Percentiles rank a stretch among this genome's conserved stretches.
Evolutionary conservation across 2,113 vertebrate species (phyloP).

Genomic region (Thunnus maccoyii): DNA sequence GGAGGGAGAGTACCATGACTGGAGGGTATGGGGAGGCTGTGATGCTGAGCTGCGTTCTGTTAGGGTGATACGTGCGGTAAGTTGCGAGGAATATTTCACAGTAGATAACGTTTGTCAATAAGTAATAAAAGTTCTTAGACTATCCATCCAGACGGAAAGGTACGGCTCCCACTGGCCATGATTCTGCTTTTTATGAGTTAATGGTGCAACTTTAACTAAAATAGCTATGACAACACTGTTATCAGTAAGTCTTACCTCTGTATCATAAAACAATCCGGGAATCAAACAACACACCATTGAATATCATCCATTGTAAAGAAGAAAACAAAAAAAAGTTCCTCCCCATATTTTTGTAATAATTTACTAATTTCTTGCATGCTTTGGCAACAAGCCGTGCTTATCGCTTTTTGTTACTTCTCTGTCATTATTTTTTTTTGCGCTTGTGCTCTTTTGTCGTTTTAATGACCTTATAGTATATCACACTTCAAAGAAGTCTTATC

Average conservation of each 20-base stretch:
- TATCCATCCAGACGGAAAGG: neutral
- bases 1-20: constrained; percentile 95
- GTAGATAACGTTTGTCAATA: neutral
- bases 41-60: constrained; percentile 88
- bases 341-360: too few species aligned
- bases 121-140: neutral
- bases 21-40: constrained; percentile 93
- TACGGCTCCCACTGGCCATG: too few species aligned
- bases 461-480: neutral
- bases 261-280: too few species aligned
- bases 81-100: constrained; percentile 45
- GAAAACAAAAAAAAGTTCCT: too few species aligned
- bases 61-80: constrained; percentile 91
- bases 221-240: neutral
- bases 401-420: too few species aligned
- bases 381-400: too few species aligned
- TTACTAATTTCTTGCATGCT: too few species aligned
- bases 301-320: too few species aligned
- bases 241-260: too few species aligned
- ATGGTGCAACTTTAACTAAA: too few species aligned
- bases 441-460: neutral
- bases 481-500: neutral
- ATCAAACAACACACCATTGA: too few species aligned
- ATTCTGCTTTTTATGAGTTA: neutral
- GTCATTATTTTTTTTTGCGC: neutral